Conservation (phyloP, 2,797 vertebrate species). For the Loris lydekkerianus region DNA sequence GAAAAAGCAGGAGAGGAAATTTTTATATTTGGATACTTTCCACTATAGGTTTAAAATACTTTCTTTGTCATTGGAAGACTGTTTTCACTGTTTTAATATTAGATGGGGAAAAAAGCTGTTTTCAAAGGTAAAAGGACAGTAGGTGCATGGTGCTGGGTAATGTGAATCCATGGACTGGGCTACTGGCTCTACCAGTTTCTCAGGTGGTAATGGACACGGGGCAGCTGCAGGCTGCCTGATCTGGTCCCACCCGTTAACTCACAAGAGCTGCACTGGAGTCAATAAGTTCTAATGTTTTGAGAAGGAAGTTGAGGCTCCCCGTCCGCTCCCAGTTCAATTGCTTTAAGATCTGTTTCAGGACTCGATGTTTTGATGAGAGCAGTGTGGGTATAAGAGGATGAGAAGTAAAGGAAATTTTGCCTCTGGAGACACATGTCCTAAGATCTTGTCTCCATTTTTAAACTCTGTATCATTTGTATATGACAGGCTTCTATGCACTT, state of each 20-base stretch:
- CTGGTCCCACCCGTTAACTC: not conserved
- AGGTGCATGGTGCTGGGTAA: not conserved
- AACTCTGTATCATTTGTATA: not conserved
- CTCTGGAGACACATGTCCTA: not conserved
- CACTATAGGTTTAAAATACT: slow-evolving; percentile 52
- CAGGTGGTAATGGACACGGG: not conserved
- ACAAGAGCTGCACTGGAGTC: not conserved
- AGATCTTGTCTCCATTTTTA: slow-evolving; percentile 11
- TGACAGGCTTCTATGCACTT: not conserved
- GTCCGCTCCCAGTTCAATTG: slow-evolving; percentile 8
- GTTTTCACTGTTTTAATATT: slow-evolving; percentile 31
- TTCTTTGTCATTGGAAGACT: slow-evolving; percentile 56
- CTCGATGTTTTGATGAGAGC: not conserved
- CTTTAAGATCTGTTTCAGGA: not conserved
- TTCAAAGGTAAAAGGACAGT: slow-evolving; percentile 42
- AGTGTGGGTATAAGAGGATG: not conserved
- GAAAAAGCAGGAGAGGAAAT: slow-evolving; percentile 49
- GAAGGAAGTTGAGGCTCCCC: not conserved
- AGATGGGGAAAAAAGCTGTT: not conserved
- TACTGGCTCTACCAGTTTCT: not conserved
- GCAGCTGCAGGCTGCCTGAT: not conserved
- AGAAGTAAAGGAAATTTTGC: not conserved
- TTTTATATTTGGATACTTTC: slow-evolving; percentile 66
- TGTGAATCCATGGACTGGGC: not conserved
- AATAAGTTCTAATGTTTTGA: not conserved